Evolutionary conservation across 2,797 vertebrate genomes (phyloP).

Genomic region (Eutrigla gurnardus): DNA sequence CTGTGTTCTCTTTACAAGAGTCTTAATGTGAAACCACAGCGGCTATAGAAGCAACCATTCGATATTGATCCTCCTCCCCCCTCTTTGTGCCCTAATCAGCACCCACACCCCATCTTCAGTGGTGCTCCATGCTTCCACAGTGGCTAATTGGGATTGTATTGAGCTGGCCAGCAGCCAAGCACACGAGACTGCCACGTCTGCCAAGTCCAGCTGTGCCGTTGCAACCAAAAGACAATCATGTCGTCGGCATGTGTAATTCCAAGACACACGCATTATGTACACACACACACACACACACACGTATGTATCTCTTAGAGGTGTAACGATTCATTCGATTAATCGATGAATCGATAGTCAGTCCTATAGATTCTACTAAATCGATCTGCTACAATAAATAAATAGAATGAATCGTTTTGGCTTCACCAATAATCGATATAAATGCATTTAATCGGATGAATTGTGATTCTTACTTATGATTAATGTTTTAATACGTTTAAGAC

Average conservation of each 20-base stretch:
- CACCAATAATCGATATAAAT: too few relatives aligned
- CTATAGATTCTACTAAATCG: too few relatives aligned
- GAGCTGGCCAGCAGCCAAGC: slow-evolving; percentile 70
- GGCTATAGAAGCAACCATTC: slow-evolving; percentile 36
- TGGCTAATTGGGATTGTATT: slow-evolving; percentile 72
- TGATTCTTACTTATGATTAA: too few relatives aligned
- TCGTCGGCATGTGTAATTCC: slow-evolving; percentile 43
- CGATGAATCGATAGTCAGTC: too few relatives aligned
- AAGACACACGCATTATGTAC: slow-evolving; percentile 26
- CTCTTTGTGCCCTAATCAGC: slow-evolving; percentile 40
- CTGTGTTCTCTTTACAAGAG: slow-evolving; percentile 35
- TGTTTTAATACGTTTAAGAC: too few relatives aligned
- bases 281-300: slow-evolving; percentile 30
- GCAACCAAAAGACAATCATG: slow-evolving; percentile 70
- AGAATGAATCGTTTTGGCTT: too few relatives aligned
- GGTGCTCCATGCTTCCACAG: slow-evolving; percentile 51
- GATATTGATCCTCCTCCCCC: slow-evolving; percentile 38
- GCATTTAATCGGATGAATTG: too few relatives aligned
- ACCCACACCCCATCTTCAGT: slow-evolving; percentile 47
- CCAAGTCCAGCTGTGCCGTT: slow-evolving; percentile 66
- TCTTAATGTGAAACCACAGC: slow-evolving; percentile 32
- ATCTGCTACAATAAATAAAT: too few relatives aligned
- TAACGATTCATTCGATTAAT: too few relatives aligned
- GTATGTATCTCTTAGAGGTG: slow-evolving; percentile 23
- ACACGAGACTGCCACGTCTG: slow-evolving; percentile 57